A percentile compares a stretch with the other conserved stretches of the same genome.
Evolutionary conservation across 2,888 invertebrate species (phyloP).

Genomic region (Eremobia ochroleuca): DNA sequence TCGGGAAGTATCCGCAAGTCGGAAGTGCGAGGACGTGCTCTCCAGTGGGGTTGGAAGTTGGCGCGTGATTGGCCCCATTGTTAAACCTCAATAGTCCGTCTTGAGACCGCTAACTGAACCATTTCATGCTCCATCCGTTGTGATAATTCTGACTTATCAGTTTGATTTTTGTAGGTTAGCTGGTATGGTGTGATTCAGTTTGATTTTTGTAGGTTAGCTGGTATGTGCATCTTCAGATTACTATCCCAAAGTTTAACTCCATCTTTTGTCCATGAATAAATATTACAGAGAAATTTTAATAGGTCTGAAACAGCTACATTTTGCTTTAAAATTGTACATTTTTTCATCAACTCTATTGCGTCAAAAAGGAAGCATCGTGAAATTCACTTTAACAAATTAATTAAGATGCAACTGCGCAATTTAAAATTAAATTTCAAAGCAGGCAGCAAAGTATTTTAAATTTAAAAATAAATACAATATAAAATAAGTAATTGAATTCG

Average conservation of each 20-base stretch:
- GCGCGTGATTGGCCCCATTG: constrained; percentile 89
- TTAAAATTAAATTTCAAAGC: constrained; percentile 8
- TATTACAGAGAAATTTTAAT: neutral
- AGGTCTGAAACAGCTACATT: neutral
- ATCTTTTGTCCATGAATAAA: neutral
- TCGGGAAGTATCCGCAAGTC: constrained; percentile 78
- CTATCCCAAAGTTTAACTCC: too few species aligned
- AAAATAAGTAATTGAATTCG: constrained; percentile 60
- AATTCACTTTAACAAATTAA: neutral
- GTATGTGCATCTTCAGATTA: neutral
- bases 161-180: constrained; percentile 34
- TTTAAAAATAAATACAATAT: constrained; percentile 7
- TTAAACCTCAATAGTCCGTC: constrained; percentile 85
- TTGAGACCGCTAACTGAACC: constrained; percentile 81
- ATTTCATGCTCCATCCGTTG: constrained; percentile 71
- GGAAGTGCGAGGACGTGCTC: constrained; percentile 85
- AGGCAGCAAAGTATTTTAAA: neutral
- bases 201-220: constrained; percentile 29
- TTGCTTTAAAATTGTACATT: neutral
- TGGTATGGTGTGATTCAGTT: constrained; percentile 3
- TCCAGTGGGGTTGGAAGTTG: constrained; percentile 82
- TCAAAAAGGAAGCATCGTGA: neutral
- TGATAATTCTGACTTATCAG: constrained; percentile 59
- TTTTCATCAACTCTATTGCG: neutral
- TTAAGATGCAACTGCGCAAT: neutral